Base-by-base conservation (phyloP, 2,888 invertebrate genomes). In the Leucophora obtusa region DNA sequence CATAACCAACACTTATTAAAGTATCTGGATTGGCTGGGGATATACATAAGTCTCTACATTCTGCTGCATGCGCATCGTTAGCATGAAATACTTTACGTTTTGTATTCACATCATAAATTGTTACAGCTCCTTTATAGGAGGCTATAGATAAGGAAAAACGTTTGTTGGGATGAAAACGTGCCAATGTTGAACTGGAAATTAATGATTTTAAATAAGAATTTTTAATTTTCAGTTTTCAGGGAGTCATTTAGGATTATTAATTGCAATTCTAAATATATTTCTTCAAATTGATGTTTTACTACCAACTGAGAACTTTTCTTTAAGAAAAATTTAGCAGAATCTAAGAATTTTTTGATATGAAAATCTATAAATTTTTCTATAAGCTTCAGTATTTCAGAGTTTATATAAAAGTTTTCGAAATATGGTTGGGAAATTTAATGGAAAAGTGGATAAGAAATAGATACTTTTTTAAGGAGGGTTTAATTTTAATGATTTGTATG, bases 41-140 rank as follows among this genome's bases (percentile, higher is more conserved):
- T 87, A 89, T 89, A 74, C 86, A 88, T 7, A 90, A 77, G 82
- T 90, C 90, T 2, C 88, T 87, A 54, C 90, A 90, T 0, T 90
- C 90, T 0, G 90, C 88, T 17, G 82, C 83, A 77, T 90, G 90
- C 0, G 88, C 88, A 56, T 89, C 87, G 8, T 75, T 65, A 0
- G 86, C 82, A 35, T 87, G 84, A 59, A 88, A 89, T 18, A 88
- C 81, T 53, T 84, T 87, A 1, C 87, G 85, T 70, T 89, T 89
- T 1, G 87, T 69, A 38, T 89, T 87, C 35, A 89, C 83, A 82
- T 90, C 90, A 43, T 89, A 89, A 2, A 90, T 83, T 5, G 84
- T 86, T 0, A 90, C 87, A 0, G 86, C 84, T 1, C 90, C 90
- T 53, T 87, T 89, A 56, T 87, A 89, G 0, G 89, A 89, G 18